phyloP scores from a whole-genome alignment of 2,113 vertebrate species.

The Lophius piscatorius region DNA sequence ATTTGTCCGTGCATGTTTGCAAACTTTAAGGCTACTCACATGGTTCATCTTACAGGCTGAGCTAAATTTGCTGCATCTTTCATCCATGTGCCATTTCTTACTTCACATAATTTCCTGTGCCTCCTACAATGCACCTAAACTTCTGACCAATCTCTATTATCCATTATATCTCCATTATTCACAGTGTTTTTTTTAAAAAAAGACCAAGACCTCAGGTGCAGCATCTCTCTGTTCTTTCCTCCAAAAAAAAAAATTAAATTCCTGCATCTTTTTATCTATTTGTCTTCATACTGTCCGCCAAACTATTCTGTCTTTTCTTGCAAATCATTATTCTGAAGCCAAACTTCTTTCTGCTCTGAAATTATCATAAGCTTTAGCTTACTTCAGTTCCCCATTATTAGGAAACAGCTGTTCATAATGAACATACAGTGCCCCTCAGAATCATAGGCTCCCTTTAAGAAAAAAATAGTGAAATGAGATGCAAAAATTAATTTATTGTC shows the following conservation, averaged over 20 bases:
- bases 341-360: slow-evolving; percentile 3
- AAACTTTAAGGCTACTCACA: slow-evolving; percentile 7
- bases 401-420: too few relatives aligned
- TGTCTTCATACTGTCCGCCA: background rate
- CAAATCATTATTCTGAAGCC: too few relatives aligned
- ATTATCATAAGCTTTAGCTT: slow-evolving; percentile 6
- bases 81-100: background rate
- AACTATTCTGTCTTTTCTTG: slow-evolving; percentile 6
- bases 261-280: slow-evolving; percentile 13
- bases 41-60: background rate
- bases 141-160: too few relatives aligned
- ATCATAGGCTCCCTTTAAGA: too few relatives aligned
- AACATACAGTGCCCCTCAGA: too few relatives aligned
- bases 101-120: background rate
- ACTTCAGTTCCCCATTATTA: background rate
- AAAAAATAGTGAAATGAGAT: too few relatives aligned
- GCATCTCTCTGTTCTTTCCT: slow-evolving; percentile 3
- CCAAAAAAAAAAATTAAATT: slow-evolving; percentile 27
- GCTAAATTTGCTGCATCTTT: slow-evolving; percentile 4
- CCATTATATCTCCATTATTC: slow-evolving; percentile 9
- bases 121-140: too few relatives aligned
- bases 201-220: slow-evolving; percentile 21
- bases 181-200: slow-evolving; percentile 26
- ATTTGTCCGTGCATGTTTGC: slow-evolving; percentile 10
- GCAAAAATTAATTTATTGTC: too few relatives aligned